Conservation (phyloP, 2,113 vertebrate species). For the Hirundichthys speculiger region DNA sequence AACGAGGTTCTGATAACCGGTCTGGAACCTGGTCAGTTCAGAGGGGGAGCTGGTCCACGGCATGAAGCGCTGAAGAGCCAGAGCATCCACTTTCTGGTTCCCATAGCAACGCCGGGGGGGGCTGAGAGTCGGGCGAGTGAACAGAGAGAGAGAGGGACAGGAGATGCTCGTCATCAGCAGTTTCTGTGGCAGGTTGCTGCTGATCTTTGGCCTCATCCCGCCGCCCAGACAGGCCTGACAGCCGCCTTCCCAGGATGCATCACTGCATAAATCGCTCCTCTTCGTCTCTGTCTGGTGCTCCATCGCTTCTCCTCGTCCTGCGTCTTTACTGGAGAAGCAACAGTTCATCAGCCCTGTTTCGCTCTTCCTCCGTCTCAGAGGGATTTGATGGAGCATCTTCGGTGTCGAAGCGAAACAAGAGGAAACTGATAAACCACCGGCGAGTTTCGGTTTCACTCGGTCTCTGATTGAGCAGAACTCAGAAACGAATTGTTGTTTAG, state of each 20-base stretch:
- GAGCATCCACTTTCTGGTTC: conserved; percentile 32
- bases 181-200: conserved; percentile 37
- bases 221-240: conserved; percentile 37
- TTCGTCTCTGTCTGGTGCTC: background rate
- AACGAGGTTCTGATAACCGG: too few relatives aligned
- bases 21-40: too few relatives aligned
- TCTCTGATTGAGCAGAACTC: too few relatives aligned
- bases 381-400: too few relatives aligned
- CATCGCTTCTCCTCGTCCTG: too few relatives aligned
- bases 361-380: too few relatives aligned
- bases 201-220: conserved; percentile 48
- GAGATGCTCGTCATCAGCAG: conserved; percentile 53
- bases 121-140: conserved; percentile 21
- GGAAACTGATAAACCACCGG: too few relatives aligned
- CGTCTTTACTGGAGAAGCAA: too few relatives aligned
- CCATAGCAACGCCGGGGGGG: conserved; percentile 53
- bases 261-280: background rate
- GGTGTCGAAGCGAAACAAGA: too few relatives aligned
- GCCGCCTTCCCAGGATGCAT: conserved; percentile 39
- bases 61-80: background rate
- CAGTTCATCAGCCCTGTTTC: too few relatives aligned
- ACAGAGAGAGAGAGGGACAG: conserved; percentile 17
- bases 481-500: too few relatives aligned
- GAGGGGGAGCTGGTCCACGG: background rate
- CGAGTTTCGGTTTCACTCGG: too few relatives aligned